Base-by-base conservation (phyloP, 2,888 invertebrate genomes). In the Clitarchus hookeri region DNA sequence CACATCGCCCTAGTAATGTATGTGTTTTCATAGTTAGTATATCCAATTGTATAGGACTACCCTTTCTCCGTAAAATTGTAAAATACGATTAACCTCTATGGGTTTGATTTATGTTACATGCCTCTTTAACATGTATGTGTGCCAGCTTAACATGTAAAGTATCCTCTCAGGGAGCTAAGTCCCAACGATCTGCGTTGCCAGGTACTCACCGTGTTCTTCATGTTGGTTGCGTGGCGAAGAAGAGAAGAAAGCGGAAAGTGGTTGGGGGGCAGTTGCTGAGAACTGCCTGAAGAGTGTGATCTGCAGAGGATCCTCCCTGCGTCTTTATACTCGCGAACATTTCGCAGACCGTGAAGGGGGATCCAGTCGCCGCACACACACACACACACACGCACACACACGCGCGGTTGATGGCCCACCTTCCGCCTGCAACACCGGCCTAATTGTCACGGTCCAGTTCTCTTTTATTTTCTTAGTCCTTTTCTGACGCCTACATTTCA, bases 151-250 rank as follows among this genome's bases (percentile, higher is more conserved):
- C 36, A 36, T 4, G 36, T 4, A 36, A 36, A 3, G 4, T 4
- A 36, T 36, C 36, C 36, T 36, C 36, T 4, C 2, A 36, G 36
- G 36, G 36, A 36, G 36, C 2, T 4, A 36, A 36, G 36, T 4
- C 36, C 36, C 36, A 36, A 36, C 2, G 36, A 36, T 4, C 36
- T 36, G 48, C 19, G 19, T n/a, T 0, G 65, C 65, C 23, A n/a
- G 16, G n/a, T 23, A 65, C 65, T 65, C 65, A 65, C 65, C 65
- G 65, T 65, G 65, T n/a, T 65, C 65, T 65, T 65, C 65, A 65
- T 65, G 65, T 23, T 65, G 65, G 65, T 23, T 11, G 1, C 65
- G 19, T 23, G 65, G 19, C 65, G n/a, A 65, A 65, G 65, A 23
- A 65, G n/a, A 8, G 16, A 8, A 19, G 65, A 65, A 4, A 65